phyloP scores from a whole-genome alignment of 2,888 invertebrate genomes.

The Rutpela maculata region DNA sequence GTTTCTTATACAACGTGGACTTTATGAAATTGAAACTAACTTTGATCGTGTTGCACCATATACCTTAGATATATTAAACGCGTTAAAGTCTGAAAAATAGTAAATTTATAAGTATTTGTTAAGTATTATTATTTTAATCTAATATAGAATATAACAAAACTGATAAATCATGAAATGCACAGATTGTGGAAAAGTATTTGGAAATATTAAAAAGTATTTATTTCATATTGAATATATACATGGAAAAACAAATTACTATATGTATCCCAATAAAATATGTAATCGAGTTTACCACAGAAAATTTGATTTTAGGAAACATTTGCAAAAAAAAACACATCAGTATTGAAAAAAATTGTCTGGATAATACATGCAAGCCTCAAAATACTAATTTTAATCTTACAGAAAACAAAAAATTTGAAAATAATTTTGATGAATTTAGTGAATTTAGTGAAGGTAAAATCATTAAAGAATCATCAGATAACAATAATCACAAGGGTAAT shows the following conservation, averaged over 20 bases:
- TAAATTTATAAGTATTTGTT: background rate
- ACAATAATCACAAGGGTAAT: background rate
- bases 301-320: background rate
- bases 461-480: background rate
- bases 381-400: background rate
- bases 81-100: background rate
- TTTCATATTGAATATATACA: too few relatives aligned
- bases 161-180: too few relatives aligned
- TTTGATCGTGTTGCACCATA: slow-evolving; percentile 30
- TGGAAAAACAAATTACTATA: slow-evolving; percentile 5
- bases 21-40: slow-evolving; percentile 35
- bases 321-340: background rate
- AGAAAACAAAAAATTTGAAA: background rate
- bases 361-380: background rate
- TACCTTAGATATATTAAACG: slow-evolving; percentile 19
- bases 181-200: too few relatives aligned
- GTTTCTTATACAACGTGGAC: slow-evolving; percentile 26
- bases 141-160: too few relatives aligned
- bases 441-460: background rate
- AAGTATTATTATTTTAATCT: too few relatives aligned
- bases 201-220: too few relatives aligned
- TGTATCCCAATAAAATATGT: background rate
- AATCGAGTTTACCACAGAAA: background rate
- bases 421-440: background rate
- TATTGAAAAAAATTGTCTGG: background rate